Evolutionary conservation across 1,140 invertebrate species (phyloP).

Genomic region (Brachionus rubens): DNA sequence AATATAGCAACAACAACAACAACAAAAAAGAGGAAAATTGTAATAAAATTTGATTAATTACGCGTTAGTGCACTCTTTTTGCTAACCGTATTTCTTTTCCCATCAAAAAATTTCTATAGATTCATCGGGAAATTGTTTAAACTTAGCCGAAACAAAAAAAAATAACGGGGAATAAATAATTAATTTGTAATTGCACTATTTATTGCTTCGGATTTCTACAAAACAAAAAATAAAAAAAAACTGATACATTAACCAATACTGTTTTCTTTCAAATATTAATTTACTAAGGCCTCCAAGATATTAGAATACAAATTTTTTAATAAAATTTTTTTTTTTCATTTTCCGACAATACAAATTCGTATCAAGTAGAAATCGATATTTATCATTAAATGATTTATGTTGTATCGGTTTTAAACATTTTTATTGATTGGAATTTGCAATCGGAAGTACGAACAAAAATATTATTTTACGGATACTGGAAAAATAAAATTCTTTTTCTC

Average conservation of each 20-base stretch:
- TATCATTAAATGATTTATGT: slow-evolving; percentile 36
- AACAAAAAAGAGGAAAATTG: not conserved
- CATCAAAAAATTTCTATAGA: too few relatives aligned
- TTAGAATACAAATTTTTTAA: slow-evolving; percentile 44
- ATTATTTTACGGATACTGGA: slow-evolving; percentile 34
- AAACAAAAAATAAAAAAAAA: not conserved
- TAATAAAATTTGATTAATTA: slow-evolving; percentile 41
- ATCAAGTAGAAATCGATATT: slow-evolving; percentile 4
- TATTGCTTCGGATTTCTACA: not conserved
- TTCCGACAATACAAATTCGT: slow-evolving; percentile 13
- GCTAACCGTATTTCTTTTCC: not conserved
- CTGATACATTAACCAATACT: not conserved
- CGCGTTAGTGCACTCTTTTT: slow-evolving; percentile 36
- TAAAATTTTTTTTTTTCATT: slow-evolving; percentile 19
- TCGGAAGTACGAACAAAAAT: not conserved
- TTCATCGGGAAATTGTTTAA: not conserved
- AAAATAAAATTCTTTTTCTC: not conserved
- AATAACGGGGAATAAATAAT: not conserved
- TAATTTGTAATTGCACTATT: slow-evolving; percentile 42
- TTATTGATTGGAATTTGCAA: slow-evolving; percentile 29
- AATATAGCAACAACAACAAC: not conserved
- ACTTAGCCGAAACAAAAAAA: not conserved
- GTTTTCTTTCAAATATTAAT: too few relatives aligned
- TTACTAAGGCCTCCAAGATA: not conserved
- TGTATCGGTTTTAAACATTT: too few relatives aligned